Evolutionary conservation across 2,113 vertebrate species (phyloP).

Genomic region (Clarias macrocephalus): DNA sequence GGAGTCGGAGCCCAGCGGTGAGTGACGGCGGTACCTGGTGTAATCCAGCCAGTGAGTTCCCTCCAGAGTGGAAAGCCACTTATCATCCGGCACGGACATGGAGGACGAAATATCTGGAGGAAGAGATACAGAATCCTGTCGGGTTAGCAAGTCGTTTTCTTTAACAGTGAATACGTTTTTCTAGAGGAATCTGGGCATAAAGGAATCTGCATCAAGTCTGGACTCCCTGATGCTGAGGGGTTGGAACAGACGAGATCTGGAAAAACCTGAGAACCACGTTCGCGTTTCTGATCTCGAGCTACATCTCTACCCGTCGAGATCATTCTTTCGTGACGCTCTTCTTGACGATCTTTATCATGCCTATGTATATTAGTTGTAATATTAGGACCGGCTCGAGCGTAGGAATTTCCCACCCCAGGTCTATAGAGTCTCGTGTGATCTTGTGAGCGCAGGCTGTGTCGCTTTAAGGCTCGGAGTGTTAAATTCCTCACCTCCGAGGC

Average conservation of each 20-base stretch:
- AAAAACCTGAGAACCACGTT: background rate
- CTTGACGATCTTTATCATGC: background rate
- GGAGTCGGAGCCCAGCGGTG: background rate
- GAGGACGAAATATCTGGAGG: constrained; percentile 79
- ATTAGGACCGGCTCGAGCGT: background rate
- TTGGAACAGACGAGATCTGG: no score
- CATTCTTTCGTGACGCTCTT: background rate
- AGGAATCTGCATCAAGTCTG: no score
- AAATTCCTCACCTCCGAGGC: constrained; percentile 77
- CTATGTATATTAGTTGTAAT: background rate
- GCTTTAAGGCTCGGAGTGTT: background rate
- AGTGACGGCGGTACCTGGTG: constrained; percentile 72
- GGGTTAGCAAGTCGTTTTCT: background rate
- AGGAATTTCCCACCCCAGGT: background rate
- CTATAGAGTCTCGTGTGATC: background rate
- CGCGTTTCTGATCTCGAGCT: background rate
- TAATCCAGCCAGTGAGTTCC: constrained; percentile 88
- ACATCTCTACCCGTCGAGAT: background rate
- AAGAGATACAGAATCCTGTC: background rate
- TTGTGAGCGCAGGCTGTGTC: no score
- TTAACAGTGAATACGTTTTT: no score
- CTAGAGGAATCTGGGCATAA: no score
- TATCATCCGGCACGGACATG: constrained; percentile 79
- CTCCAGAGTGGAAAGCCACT: constrained; percentile 91
- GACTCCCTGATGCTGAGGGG: no score